Evolutionary conservation across 2,797 vertebrate species (phyloP).

Genomic region (Orestias chungarensis): DNA sequence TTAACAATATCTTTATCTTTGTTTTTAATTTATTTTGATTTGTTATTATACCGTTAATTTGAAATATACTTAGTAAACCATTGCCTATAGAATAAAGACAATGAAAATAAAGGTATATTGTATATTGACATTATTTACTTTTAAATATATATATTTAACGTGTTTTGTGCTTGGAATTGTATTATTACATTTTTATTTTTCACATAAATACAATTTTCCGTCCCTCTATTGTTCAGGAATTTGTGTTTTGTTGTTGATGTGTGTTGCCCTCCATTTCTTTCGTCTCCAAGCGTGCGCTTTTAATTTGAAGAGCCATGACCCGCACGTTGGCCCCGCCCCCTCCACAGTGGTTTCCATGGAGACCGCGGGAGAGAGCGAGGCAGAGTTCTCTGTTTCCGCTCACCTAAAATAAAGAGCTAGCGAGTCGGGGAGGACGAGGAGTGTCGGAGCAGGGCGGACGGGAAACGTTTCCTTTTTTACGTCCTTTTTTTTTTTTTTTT

Average conservation of each 20-base stretch:
- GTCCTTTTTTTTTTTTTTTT: conserved; percentile 10
- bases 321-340: conserved; percentile 59
- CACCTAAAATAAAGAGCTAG: conserved; percentile 63
- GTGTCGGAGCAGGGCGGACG: conserved; percentile 19
- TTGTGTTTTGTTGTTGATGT: neutral
- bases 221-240: conserved; percentile 5
- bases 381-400: conserved; percentile 74
- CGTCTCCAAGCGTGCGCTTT: conserved; percentile 40
- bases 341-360: conserved; percentile 74
- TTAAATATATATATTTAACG: neutral
- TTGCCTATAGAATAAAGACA: neutral
- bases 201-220: neutral
- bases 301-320: conserved; percentile 63
- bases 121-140: neutral
- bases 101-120: neutral
- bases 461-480: conserved; percentile 17
- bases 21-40: neutral
- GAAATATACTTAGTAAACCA: neutral
- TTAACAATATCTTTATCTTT: neutral
- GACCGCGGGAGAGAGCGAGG: conserved; percentile 78
- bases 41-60: neutral
- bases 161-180: neutral
- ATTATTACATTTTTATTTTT: neutral
- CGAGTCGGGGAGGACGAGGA: conserved; percentile 48
- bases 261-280: conserved; percentile 32